Conservation (phyloP, 1,140 invertebrate genomes). For the Parapsyche elsis region DNA sequence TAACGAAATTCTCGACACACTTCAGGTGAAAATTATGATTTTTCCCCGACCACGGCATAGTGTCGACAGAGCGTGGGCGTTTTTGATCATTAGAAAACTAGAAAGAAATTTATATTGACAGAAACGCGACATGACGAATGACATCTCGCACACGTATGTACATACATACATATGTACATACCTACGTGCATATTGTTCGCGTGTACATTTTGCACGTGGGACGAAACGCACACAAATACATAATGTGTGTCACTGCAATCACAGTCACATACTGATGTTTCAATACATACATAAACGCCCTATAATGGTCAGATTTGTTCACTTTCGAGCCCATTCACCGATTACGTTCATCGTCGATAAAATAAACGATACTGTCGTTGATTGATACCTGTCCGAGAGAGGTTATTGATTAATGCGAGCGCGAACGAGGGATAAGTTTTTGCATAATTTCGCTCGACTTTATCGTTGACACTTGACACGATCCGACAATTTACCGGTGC, state of each 20-base stretch:
- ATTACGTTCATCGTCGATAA: too few species aligned
- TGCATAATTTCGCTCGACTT: conserved; percentile 4
- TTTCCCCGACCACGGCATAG: background rate
- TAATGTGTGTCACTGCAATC: too few species aligned
- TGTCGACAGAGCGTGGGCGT: background rate
- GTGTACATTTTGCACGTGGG: too few species aligned
- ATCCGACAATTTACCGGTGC: conserved; percentile 16
- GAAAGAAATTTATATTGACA: conserved; percentile 9
- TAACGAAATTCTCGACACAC: conserved; percentile 19
- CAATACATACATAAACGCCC: too few species aligned
- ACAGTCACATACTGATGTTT: too few species aligned
- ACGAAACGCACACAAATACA: too few species aligned
- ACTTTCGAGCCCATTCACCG: too few species aligned
- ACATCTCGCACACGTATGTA: background rate
- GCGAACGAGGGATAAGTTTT: too few species aligned
- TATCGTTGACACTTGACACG: conserved; percentile 28
- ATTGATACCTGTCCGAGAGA: too few species aligned
- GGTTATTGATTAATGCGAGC: too few species aligned
- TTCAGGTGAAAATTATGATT: conserved; percentile 10
- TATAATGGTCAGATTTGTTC: too few species aligned
- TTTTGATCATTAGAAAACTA: conserved; percentile 1
- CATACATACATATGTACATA: background rate
- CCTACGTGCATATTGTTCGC: background rate
- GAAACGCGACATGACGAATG: background rate
- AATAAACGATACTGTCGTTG: too few species aligned